Evolutionary conservation across 2,113 vertebrate genomes (phyloP), one percentile per base, ranked within the genome.

Genomic region (Cyphomyrus discorhynchus): DNA sequence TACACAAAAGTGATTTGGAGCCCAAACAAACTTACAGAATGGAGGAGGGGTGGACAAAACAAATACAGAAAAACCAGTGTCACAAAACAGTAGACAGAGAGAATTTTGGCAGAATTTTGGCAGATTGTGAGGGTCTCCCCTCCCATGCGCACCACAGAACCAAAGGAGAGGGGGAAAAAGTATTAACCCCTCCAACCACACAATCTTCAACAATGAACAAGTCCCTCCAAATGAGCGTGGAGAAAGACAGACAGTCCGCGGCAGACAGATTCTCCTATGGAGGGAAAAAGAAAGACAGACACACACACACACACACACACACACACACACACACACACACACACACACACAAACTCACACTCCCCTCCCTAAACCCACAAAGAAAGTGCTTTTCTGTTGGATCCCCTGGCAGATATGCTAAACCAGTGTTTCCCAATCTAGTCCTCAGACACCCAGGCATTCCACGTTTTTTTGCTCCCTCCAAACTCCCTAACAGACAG

Each of bases 321-420:
- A 89, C 88, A 92, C 92, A 92, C 45, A 47, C 46, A 82, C 90
- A 87, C 31, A 86, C 9, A 52, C 46, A 74, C 7, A 74, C 15
- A 88, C 5, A 74, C 56, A 50, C 91, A 92, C 89, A 89, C 88
- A 91, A 91, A 92, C 50, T 5, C 15, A 17, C 50, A 52, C 15
- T 0, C 52, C 74, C 92, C 92, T 92, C 93, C 90, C 91, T 74
- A 93, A 93, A 92, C 92, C 90, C 90, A 92, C 19, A 90, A 91
- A 93, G 92, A 95, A 97, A 96, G 97, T 97, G 97, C 95, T 94
- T 95, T 96, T 95, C 58, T 91, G 96, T 96, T 95, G 94, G 96
- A 96, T 95, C 96, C 95, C 96, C 94, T 95, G 95, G 95, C 96
- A 96, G 95, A 96, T 96, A 96, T 95, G 39, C 42, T 31, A 70